Conservation (phyloP, 2,888 invertebrate species). For the Hartigia nigra region DNA sequence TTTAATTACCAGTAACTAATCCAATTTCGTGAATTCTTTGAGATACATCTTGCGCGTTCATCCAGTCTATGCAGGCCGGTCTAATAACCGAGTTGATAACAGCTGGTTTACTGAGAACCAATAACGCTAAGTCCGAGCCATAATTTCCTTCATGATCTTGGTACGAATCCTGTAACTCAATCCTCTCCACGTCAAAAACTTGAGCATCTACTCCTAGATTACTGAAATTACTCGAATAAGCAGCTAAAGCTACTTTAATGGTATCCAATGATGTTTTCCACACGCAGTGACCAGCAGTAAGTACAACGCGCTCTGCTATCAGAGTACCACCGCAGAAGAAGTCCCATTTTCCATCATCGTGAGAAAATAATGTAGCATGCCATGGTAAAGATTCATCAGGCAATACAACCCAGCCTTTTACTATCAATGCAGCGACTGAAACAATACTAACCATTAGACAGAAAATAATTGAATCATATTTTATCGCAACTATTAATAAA, state of each 20-base stretch:
- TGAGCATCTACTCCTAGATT: slow-evolving; percentile 47
- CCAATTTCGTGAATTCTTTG: slow-evolving; percentile 38
- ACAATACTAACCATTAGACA: slow-evolving; percentile 1
- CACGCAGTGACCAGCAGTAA: slow-evolving; percentile 67
- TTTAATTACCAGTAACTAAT: slow-evolving; percentile 42
- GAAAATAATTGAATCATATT: background rate
- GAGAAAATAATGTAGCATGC: slow-evolving; percentile 70
- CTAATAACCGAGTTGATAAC: slow-evolving; percentile 64
- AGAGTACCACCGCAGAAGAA: slow-evolving; percentile 72
- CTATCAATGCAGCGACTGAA: slow-evolving; percentile 53
- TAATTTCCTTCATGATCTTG: slow-evolving; percentile 68
- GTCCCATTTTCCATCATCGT: slow-evolving; percentile 61
- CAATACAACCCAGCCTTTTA: slow-evolving; percentile 61
- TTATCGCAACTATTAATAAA: background rate
- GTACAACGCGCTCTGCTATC: slow-evolving; percentile 64
- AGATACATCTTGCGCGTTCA: slow-evolving; percentile 27
- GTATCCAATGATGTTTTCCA: slow-evolving; percentile 58
- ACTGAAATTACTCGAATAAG: slow-evolving; percentile 56
- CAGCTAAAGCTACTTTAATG: slow-evolving; percentile 60
- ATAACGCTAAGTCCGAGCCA: slow-evolving; percentile 70
- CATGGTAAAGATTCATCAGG: slow-evolving; percentile 67
- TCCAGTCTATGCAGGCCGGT: slow-evolving; percentile 69
- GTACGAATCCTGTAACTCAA: slow-evolving; percentile 66
- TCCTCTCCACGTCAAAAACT: slow-evolving; percentile 60
- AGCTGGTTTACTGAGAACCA: slow-evolving; percentile 64